Conservation (phyloP, 2,797 vertebrate genomes). For the Periophthalmus magnuspinnatus region DNA sequence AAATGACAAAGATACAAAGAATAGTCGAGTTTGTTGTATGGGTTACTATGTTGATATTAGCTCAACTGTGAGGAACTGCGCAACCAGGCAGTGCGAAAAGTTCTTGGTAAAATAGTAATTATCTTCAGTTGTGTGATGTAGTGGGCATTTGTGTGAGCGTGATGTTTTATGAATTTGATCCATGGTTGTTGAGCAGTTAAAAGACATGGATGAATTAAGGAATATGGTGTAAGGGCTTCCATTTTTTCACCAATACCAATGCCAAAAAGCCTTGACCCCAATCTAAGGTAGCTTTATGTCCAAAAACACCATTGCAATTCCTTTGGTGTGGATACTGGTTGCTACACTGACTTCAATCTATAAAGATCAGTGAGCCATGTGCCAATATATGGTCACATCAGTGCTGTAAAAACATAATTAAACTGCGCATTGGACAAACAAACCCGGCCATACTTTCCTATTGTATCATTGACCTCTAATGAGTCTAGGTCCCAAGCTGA, state of each 20-base stretch:
- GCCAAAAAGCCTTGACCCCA: not conserved
- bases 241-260: not conserved
- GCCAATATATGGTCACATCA: not conserved
- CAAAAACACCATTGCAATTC: not conserved
- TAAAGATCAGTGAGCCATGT: not conserved
- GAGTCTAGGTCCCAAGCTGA: constrained; percentile 33
- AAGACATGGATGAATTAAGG: not conserved
- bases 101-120: constrained; percentile 8
- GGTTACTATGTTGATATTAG: constrained; percentile 12
- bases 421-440: not conserved
- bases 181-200: not conserved
- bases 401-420: constrained; percentile 5
- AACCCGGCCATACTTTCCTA: constrained; percentile 3
- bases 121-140: constrained; percentile 3
- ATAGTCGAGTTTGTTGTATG: constrained; percentile 22
- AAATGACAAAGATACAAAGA: constrained; percentile 34
- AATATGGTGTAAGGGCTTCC: not conserved
- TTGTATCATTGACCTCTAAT: constrained; percentile 23
- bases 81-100: not conserved
- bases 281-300: not conserved
- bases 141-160: not conserved
- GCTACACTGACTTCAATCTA: not conserved
- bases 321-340: not conserved
- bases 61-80: constrained; percentile 10
- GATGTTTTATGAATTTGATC: not conserved